Percentiles rank a stretch among this genome's conserved stretches.
These are phyloP conservation scores for Thereva nobilitata DNA, from an alignment of 2,888 invertebrate genomes.

Conservation along the genomic window DNA sequence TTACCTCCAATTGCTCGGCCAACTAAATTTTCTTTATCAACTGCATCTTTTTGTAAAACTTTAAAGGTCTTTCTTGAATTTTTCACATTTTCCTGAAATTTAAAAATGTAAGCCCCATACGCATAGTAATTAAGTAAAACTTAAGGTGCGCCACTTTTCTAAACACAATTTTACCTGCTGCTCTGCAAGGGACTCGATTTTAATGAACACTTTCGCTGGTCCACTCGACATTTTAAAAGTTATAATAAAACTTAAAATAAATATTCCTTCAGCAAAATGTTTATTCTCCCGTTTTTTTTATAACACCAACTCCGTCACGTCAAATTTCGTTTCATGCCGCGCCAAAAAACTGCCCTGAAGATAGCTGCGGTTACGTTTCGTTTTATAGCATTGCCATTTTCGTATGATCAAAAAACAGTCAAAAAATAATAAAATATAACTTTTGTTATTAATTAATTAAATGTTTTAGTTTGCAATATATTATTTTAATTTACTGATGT, in stretches of 20 bases:
- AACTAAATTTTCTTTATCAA: conserved; percentile 76
- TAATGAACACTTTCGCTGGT: conserved; percentile 55
- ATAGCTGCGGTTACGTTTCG: too few species aligned
- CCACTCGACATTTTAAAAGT: conserved; percentile 56
- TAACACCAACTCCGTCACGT: too few species aligned
- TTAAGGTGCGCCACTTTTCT: conserved; percentile 7
- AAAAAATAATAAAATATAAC: too few species aligned
- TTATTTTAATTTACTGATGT: too few species aligned
- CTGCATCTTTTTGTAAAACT: conserved; percentile 71
- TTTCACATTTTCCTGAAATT: conserved; percentile 63
- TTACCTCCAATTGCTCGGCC: conserved; percentile 66
- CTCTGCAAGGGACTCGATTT: conserved; percentile 56
- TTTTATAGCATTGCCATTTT: too few species aligned
- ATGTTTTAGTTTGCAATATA: too few species aligned
- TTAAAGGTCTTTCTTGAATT: conserved; percentile 71
- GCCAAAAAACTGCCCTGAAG: too few species aligned
- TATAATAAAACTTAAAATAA: background rate
- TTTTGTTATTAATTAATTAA: too few species aligned
- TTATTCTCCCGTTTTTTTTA: too few species aligned
- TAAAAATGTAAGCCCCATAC: background rate
- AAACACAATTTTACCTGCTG: conserved; percentile 49
- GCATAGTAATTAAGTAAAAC: background rate
- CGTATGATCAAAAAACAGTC: too few species aligned
- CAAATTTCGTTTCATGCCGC: too few species aligned
- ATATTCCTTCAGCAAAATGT: too few species aligned